A percentile compares a stretch with the other conserved stretches of the same genome.
Conservation (phyloP, 1,140 invertebrate genomes). For the Drosophila simulans region DNA sequence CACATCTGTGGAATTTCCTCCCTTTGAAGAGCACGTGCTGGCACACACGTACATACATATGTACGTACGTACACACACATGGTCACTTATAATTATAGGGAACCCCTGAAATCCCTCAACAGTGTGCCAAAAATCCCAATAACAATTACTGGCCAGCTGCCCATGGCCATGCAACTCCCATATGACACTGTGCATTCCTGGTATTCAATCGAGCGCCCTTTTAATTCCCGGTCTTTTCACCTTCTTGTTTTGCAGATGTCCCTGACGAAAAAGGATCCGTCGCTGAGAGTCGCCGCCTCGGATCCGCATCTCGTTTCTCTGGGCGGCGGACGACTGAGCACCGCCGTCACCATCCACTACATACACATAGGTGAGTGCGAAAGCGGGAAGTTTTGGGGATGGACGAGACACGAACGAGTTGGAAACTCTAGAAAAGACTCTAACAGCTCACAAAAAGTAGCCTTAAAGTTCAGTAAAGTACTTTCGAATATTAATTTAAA, state of each 20-base stretch:
- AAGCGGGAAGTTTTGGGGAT: neutral
- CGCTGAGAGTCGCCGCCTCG: conserved; percentile 91
- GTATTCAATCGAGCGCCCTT: conserved; percentile 14
- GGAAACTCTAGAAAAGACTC: too few relatives aligned
- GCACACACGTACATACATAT: conserved; percentile 13
- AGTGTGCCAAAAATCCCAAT: conserved; percentile 49
- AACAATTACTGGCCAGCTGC: conserved; percentile 61
- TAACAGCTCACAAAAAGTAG: too few relatives aligned
- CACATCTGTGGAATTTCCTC: conserved; percentile 5
- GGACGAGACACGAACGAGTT: neutral
- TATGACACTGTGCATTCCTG: conserved; percentile 17
- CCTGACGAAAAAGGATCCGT: conserved; percentile 84
- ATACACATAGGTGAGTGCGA: conserved; percentile 90
- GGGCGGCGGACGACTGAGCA: conserved; percentile 93
- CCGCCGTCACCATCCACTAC: conserved; percentile 94
- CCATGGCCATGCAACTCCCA: conserved; percentile 35
- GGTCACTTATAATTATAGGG: conserved; percentile 11
- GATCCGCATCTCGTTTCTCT: conserved; percentile 95
- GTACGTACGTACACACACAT: conserved; percentile 11
- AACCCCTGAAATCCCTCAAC: conserved; percentile 26
- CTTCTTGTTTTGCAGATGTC: conserved; percentile 76
- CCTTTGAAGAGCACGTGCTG: conserved; percentile 30
- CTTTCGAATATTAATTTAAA: too few relatives aligned
- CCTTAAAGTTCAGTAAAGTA: too few relatives aligned
- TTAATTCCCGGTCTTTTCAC: conserved; percentile 14